phyloP scores from a whole-genome alignment of 2,113 vertebrate species.

The Antidorcas marsupialis region DNA sequence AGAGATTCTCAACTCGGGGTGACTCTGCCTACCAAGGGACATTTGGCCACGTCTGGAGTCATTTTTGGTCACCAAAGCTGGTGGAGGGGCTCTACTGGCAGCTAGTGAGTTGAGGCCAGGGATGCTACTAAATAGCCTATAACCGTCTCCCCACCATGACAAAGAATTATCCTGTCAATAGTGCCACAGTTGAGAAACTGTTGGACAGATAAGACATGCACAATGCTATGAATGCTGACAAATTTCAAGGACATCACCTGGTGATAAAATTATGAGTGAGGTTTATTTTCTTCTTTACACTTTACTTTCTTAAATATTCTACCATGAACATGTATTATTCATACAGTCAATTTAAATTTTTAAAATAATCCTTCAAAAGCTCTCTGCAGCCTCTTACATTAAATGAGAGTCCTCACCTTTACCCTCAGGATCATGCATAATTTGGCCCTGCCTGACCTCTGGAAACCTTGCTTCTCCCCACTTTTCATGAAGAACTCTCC shows the following conservation, averaged over 20 bases:
- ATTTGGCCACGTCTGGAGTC: neutral
- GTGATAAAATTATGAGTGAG: neutral
- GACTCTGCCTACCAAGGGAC: neutral
- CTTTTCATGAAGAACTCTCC: constrained; percentile 36
- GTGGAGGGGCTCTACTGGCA: neutral
- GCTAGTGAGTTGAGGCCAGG: neutral
- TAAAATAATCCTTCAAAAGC: constrained; percentile 20
- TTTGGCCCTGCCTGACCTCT: neutral
- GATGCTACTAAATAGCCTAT: neutral
- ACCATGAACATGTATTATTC: neutral
- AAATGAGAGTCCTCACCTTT: neutral
- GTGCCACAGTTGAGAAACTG: neutral
- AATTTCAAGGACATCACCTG: neutral
- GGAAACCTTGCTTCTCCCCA: neutral
- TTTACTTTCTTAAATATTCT: neutral
- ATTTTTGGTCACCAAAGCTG: neutral
- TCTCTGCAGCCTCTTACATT: neutral
- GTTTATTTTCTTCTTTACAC: constrained; percentile 28
- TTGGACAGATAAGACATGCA: neutral
- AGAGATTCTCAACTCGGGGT: neutral
- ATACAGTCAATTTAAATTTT: neutral
- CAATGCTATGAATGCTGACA: neutral
- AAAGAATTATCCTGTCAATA: neutral
- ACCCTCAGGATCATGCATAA: neutral
- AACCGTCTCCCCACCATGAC: neutral